These are phyloP conservation scores for Magallana ariakensis DNA, from an alignment of 1,140 invertebrate species.

Conservation along the genomic window DNA sequence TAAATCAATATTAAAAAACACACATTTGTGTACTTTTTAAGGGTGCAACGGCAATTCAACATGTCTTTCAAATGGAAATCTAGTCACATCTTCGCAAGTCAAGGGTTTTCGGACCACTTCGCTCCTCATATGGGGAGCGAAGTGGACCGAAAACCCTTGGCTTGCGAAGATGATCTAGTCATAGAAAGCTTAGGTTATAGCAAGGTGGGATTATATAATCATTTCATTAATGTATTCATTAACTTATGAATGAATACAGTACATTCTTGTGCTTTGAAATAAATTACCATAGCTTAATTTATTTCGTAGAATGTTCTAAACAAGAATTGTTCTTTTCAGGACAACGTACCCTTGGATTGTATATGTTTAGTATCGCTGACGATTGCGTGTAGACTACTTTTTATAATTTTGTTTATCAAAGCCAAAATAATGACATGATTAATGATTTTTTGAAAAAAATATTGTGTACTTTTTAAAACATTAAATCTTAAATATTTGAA, in stretches of 20 bases:
- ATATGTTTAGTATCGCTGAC: neutral
- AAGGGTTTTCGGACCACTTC: no score
- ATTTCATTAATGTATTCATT: neutral
- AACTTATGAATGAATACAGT: no score
- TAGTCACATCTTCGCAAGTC: no score
- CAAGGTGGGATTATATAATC: neutral
- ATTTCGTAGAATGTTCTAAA: no score
- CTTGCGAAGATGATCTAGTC: no score
- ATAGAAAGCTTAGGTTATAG: conserved; percentile 5
- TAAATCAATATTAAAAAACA: no score
- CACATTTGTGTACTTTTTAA: neutral
- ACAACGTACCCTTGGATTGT: neutral
- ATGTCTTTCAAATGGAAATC: neutral
- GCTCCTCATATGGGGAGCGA: no score
- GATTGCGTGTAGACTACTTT: neutral
- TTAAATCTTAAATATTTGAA: no score
- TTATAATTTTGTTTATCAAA: conserved; percentile 4
- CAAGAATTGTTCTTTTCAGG: neutral
- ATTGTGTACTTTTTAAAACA: no score
- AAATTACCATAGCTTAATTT: no score
- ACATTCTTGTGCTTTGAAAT: no score
- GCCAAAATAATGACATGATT: neutral
- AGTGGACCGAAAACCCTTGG: no score
- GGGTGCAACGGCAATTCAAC: neutral
- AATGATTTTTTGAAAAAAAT: neutral